A percentile compares a stretch with the other conserved stretches of the same genome.
Evolutionary conservation across 2,797 vertebrate species (phyloP).

Genomic region (Catamblyrhynchus diadema): DNA sequence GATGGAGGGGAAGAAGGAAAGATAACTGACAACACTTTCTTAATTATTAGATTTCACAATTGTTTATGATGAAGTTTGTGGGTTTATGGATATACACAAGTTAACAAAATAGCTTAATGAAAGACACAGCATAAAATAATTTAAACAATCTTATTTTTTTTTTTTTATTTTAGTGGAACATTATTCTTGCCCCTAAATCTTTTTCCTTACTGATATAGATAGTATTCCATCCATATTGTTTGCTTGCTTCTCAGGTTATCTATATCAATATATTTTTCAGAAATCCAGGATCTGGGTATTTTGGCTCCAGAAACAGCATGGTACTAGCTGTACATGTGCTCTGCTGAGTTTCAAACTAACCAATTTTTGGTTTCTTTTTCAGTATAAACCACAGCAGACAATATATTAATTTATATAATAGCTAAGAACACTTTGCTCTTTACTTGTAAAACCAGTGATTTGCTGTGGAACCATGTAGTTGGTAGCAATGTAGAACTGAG

Average conservation of each 20-base stretch:
- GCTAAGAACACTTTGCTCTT: neutral
- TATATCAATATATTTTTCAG: neutral
- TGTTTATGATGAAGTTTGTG: neutral
- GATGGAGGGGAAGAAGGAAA: neutral
- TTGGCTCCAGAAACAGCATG: neutral
- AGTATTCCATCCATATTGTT: neutral
- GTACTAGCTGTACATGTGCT: neutral
- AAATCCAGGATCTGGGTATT: neutral
- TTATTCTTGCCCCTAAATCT: neutral
- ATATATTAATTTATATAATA: neutral
- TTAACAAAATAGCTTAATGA: neutral
- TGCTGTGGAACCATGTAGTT: neutral
- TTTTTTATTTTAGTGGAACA: neutral
- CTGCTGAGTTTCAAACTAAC: neutral
- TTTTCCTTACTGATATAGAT: neutral
- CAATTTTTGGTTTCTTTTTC: neutral
- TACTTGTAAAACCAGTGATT: neutral
- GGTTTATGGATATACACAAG: neutral
- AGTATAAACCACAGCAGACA: neutral
- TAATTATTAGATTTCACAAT: neutral
- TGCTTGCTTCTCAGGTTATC: neutral
- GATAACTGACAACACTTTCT: neutral
- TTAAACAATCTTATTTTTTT: no score
- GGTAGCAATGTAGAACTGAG: neutral
- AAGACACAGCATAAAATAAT: neutral